Percentiles rank a stretch among this genome's conserved stretches.
Evolutionary conservation across 2,113 vertebrate genomes (phyloP).

Genomic region (Agapornis roseicollis): DNA sequence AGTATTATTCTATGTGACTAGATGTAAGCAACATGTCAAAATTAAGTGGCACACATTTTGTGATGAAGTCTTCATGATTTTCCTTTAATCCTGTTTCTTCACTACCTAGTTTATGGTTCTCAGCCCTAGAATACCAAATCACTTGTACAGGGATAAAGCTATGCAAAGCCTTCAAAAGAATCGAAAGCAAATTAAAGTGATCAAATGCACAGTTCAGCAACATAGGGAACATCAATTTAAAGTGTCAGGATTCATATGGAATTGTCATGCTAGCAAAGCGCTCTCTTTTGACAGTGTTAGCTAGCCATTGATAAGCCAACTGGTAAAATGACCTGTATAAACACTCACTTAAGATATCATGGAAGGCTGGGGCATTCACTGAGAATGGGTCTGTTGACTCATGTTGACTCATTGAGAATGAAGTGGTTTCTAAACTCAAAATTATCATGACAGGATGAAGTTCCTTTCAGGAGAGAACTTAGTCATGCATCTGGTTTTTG

Average conservation of each 20-base stretch:
- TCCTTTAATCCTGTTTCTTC: background rate
- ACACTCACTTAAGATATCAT: background rate
- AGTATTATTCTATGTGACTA: background rate
- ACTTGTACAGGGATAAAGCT: background rate
- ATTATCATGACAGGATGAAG: background rate
- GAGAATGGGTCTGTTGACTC: background rate
- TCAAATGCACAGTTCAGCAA: background rate
- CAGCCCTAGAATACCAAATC: background rate
- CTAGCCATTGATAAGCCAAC: background rate
- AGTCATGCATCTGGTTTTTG: background rate
- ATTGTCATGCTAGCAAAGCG: background rate
- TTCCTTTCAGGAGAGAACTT: background rate
- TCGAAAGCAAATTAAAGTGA: background rate
- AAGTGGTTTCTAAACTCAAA: background rate
- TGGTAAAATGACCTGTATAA: background rate
- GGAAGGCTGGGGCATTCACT: background rate
- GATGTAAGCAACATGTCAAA: background rate
- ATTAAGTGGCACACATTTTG: background rate
- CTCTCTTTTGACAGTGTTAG: background rate
- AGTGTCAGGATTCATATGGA: background rate
- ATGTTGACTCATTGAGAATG: background rate
- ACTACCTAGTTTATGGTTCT: background rate
- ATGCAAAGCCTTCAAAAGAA: background rate
- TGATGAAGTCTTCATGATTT: background rate
- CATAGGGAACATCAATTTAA: background rate